Evolutionary conservation across 2,888 invertebrate genomes (phyloP).

Genomic region (Luffia ferchaultella): DNA sequence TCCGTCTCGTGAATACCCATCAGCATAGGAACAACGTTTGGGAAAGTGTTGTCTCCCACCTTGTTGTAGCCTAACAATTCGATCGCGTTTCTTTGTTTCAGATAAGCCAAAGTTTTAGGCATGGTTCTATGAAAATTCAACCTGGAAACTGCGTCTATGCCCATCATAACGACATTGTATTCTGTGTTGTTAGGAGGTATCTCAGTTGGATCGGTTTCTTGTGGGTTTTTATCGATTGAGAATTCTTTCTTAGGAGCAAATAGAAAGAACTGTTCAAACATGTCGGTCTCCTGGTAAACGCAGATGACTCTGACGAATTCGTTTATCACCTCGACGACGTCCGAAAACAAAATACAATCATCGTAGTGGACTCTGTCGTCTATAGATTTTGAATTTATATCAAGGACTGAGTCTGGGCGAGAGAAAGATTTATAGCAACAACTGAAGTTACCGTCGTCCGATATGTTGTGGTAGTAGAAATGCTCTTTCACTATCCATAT

Average conservation of each 20-base stretch:
- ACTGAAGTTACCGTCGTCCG: conserved; percentile 40
- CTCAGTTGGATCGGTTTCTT: conserved; percentile 21
- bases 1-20: conserved; percentile 75
- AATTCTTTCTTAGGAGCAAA: conserved; percentile 60
- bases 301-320: conserved; percentile 79
- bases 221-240: conserved; percentile 16
- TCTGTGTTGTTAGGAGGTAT: conserved; percentile 23
- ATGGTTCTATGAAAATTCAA: conserved; percentile 86
- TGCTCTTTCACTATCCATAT: conserved; percentile 61
- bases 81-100: conserved; percentile 71
- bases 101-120: conserved; percentile 72
- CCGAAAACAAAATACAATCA: conserved; percentile 54
- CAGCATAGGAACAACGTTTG: conserved; percentile 84
- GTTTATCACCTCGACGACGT: conserved; percentile 43
- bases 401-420: conserved; percentile 50
- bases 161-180: conserved; percentile 80
- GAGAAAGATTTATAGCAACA: conserved; percentile 72
- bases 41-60: conserved; percentile 94
- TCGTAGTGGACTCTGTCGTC: conserved; percentile 57
- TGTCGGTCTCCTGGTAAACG: conserved; percentile 37
- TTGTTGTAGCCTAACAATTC: conserved; percentile 92
- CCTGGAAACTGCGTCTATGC: conserved; percentile 86
- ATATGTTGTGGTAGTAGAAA: conserved; percentile 53
- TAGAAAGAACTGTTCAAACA: conserved; percentile 75
- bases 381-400: conserved; percentile 42